These are phyloP conservation scores for Eulimnadia texana DNA, from an alignment of 1,140 invertebrate species.

Conservation along the genomic window DNA sequence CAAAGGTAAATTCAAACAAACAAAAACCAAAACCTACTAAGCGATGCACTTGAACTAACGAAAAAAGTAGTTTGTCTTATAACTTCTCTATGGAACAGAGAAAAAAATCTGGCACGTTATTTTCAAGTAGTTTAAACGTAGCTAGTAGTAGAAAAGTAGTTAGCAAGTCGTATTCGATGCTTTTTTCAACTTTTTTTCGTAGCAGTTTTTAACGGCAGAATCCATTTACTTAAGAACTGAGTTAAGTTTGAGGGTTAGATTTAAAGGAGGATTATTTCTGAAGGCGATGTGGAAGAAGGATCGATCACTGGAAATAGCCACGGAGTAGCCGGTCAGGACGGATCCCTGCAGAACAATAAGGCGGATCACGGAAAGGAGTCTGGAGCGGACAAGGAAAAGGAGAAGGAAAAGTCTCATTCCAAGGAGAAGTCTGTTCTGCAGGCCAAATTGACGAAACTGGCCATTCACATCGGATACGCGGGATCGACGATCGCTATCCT, in stretches of 20 bases:
- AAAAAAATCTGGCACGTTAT: too few relatives aligned
- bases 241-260: too few relatives aligned
- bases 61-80: too few relatives aligned
- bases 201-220: too few relatives aligned
- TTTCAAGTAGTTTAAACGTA: too few relatives aligned
- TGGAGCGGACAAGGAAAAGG: constrained; percentile 13
- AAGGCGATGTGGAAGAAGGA: constrained; percentile 16
- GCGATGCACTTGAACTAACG: too few relatives aligned
- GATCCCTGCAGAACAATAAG: neutral
- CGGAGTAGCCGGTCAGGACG: neutral
- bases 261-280: too few relatives aligned
- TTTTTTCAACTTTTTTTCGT: too few relatives aligned
- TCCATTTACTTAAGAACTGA: too few relatives aligned
- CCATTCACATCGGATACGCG: constrained; percentile 98
- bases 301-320: constrained; percentile 13
- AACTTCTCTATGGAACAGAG: too few relatives aligned
- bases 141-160: too few relatives aligned
- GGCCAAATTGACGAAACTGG: constrained; percentile 94
- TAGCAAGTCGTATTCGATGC: too few relatives aligned
- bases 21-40: constrained; percentile 2
- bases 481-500: constrained; percentile 93
- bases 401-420: constrained; percentile 36
- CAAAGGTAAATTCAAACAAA: constrained; percentile 22
- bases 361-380: neutral
- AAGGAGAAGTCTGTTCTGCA: constrained; percentile 98